Base-by-base conservation (phyloP, 2,113 vertebrate species). In the Speoplatyrhinus poulsoni region DNA sequence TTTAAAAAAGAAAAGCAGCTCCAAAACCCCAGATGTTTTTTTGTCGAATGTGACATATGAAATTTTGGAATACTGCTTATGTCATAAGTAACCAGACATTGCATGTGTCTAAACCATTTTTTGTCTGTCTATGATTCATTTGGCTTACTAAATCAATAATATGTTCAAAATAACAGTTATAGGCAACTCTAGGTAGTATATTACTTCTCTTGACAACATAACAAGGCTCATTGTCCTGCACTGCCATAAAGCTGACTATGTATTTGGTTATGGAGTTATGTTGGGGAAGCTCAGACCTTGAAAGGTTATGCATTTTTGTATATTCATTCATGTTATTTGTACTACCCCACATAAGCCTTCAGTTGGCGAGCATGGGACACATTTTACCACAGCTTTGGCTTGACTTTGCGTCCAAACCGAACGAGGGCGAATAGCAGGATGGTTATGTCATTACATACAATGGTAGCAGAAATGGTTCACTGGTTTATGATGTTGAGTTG, bases 1-100 rank as follows among this genome's bases (percentile, higher is more conserved):
- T 87, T 77, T 84, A 81, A 74, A 82, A 47, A 64, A 81, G 67
- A 82, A 88, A 88, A 83, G 50, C 75, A 83, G 79, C 70, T 67
- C 62, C 36, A 32, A 62, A 75, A 73, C 70, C 73, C 80, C 88
- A 82, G 84, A 91, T 87, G 87, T 70, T 86, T 87, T 26, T 41
- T 87, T 85, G 60, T 66, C 80, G 74, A 85, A 76, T 53, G 50
- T 73, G 57, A 63, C 41, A 53, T 62, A 66, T 88, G 82, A 80
- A 79, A 85, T 70, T 65, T 73, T 70, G 69, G 73, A 85, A 74
- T 72, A 70, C 79, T 60, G 80, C 81, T 82, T 71, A 70, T 84
- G 77, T 76, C 81, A 83, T 67, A 83, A 69, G 67, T 60, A 75
- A 65, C 67, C 60, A 81, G 77, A 75, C 56, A 0, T 83, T 71